These are phyloP conservation scores for Alosa alosa DNA, from an alignment of 2,113 vertebrate species.

Conservation along the genomic window DNA sequence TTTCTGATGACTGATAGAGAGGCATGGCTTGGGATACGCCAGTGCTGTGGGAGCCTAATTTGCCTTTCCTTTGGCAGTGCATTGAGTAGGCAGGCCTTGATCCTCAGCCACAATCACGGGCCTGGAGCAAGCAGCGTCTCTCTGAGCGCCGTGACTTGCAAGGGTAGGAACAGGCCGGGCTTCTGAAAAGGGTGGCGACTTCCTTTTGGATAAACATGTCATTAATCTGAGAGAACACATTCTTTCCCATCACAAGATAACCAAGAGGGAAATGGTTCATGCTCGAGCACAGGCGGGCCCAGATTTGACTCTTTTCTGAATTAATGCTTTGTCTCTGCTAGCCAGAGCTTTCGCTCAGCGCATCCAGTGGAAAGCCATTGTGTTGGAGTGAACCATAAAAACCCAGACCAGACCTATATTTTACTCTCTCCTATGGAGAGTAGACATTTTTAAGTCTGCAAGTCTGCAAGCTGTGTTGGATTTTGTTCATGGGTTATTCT, in stretches of 20 bases:
- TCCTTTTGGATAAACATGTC: slow-evolving; percentile 95
- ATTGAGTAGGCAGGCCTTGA: neutral
- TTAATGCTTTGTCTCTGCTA: slow-evolving; percentile 41
- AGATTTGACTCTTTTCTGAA: slow-evolving; percentile 46
- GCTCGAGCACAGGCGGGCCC: slow-evolving; percentile 58
- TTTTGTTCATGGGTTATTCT: neutral
- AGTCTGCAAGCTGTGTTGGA: neutral
- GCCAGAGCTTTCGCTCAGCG: neutral
- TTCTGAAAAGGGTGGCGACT: slow-evolving; percentile 89
- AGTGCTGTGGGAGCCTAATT: neutral
- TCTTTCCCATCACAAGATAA: slow-evolving; percentile 92
- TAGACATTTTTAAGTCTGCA: slow-evolving; percentile 10
- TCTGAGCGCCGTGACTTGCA: slow-evolving; percentile 72
- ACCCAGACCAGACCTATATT: slow-evolving; percentile 10
- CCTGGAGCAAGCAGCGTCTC: neutral
- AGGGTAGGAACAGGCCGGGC: slow-evolving; percentile 74
- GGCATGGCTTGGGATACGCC: neutral
- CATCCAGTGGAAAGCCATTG: neutral
- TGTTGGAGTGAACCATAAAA: neutral
- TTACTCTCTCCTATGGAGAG: neutral
- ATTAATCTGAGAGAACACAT: slow-evolving; percentile 89
- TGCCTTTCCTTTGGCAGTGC: neutral
- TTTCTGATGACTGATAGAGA: neutral
- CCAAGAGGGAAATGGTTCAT: slow-evolving; percentile 69
- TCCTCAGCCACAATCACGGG: neutral